Evolutionary conservation across 1,140 invertebrate species (phyloP), one percentile per base, ranked within the genome.

Genomic region (Lepidurus couesii): DNA sequence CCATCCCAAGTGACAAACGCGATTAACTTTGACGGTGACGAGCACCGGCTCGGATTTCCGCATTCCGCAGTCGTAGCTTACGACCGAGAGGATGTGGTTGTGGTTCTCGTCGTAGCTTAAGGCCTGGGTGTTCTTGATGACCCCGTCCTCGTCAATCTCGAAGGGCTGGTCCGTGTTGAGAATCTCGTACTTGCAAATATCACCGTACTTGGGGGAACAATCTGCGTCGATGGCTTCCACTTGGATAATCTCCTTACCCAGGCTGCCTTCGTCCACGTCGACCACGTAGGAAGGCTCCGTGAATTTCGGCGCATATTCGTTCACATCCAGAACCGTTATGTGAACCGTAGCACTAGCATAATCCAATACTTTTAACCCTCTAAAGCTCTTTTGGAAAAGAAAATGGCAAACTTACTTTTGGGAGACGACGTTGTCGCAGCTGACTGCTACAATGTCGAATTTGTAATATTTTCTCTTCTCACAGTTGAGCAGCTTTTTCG

Each of bases 61-160:
- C 92, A 95, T 96, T 16, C 95, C 95, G 84, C 96, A 98, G 84
- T 98, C 96, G 84, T 95, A 96, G 0, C 96, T 96, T n/a, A 97
- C 94, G 44, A 98, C 95, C 13, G 92, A 93, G n/a, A 98, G 87
- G 80, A 98, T 98, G 85, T 97, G 95, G 85, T 98, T 98, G 86
- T 96, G 95, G 1, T 93, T 94, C 47, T 91, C 88, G 83, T 94
- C 93, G 86, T 96, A 97, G 78, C 96, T 93, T 80, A 98, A 85
- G 0, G 93, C 91, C 82, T 95, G 93, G 2, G 94, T 97, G 85
- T 98, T 98, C 74, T 92, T 89, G 77, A 98, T 93, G 11, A 91
- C 91, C 78, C 92, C 95, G 83, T 97, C 93, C 82, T 94, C 93
- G 85, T 97, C 93, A 83, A 98, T 95, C 65, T 90, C 89, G 84